phyloP scores from a whole-genome alignment of 2,797 vertebrate genomes.

The Oreochromis grahami region DNA sequence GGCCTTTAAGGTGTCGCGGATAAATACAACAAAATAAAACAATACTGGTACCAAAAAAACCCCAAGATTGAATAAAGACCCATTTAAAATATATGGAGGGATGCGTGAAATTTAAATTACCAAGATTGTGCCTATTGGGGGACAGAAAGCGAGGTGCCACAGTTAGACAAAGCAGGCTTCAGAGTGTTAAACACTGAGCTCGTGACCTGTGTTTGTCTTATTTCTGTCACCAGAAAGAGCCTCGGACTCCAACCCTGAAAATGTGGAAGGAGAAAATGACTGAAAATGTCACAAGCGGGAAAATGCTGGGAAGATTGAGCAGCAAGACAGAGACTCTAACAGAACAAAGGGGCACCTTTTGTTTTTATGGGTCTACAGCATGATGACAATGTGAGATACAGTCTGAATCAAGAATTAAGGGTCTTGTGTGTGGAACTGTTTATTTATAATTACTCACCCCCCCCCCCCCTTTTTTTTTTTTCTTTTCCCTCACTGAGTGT shows the following conservation, averaged over 20 bases:
- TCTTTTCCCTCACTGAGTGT: neutral
- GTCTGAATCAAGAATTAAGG: neutral
- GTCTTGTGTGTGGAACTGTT: neutral
- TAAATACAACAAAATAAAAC: neutral
- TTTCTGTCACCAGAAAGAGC: neutral
- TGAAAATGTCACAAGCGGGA: fast-evolving
- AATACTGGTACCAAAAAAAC: neutral
- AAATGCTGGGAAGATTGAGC: neutral
- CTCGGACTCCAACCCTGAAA: neutral
- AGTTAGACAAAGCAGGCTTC: neutral
- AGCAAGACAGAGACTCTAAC: fast-evolving
- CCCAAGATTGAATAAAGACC: too few species aligned
- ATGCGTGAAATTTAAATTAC: too few species aligned
- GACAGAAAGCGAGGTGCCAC: fast-evolving
- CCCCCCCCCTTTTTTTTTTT: fast-evolving
- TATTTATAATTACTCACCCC: neutral
- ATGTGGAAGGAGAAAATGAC: fast-evolving
- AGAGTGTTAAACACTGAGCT: neutral
- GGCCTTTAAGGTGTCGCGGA: neutral
- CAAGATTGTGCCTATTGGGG: neutral
- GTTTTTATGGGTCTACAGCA: fast-evolving
- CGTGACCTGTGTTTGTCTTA: fast-evolving
- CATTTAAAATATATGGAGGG: too few species aligned
- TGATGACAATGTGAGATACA: neutral
- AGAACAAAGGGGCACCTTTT: neutral